These are phyloP conservation scores for Atherinosoma microstoma DNA, from an alignment of 2,797 vertebrate species.

Conservation along the genomic window DNA sequence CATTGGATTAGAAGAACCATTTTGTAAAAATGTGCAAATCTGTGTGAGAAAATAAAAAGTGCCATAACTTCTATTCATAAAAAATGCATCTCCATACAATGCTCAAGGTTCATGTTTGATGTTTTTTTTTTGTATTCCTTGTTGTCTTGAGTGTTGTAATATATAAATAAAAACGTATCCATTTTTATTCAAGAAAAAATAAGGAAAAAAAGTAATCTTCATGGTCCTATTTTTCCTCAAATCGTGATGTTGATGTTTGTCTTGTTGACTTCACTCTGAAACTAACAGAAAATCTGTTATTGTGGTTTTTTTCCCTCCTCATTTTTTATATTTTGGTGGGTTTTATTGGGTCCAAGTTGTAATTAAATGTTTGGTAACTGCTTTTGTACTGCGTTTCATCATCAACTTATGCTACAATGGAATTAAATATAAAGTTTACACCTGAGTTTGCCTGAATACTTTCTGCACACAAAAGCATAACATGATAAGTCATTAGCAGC, in stretches of 20 bases:
- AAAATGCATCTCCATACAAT: conserved; percentile 40
- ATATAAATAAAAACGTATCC: conserved; percentile 67
- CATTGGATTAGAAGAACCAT: conserved; percentile 58
- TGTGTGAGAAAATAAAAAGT: conserved; percentile 52
- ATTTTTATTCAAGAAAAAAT: conserved; percentile 54
- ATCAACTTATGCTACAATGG: conserved; percentile 74
- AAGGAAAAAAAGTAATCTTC: conserved; percentile 27
- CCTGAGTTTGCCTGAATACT: neutral
- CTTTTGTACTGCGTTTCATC: conserved; percentile 79
- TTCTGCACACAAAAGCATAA: neutral
- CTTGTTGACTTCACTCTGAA: conserved; percentile 40
- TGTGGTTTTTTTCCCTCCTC: conserved; percentile 23
- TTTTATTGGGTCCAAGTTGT: conserved; percentile 75
- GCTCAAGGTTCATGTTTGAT: conserved; percentile 52
- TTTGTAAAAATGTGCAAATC: conserved; percentile 50
- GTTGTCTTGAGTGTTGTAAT: conserved; percentile 72
- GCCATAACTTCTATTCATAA: conserved; percentile 58
- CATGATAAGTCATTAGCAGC: neutral
- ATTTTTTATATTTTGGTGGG: conserved; percentile 42
- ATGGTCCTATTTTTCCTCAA: conserved; percentile 41
- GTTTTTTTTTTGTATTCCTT: conserved; percentile 47
- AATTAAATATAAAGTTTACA: conserved; percentile 75
- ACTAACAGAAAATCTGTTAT: conserved; percentile 31
- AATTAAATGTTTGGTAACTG: conserved; percentile 67
- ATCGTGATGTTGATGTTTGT: conserved; percentile 31